These are phyloP conservation scores for Nylanderia fulva DNA, from an alignment of 1,140 invertebrate species.

Conservation along the genomic window DNA sequence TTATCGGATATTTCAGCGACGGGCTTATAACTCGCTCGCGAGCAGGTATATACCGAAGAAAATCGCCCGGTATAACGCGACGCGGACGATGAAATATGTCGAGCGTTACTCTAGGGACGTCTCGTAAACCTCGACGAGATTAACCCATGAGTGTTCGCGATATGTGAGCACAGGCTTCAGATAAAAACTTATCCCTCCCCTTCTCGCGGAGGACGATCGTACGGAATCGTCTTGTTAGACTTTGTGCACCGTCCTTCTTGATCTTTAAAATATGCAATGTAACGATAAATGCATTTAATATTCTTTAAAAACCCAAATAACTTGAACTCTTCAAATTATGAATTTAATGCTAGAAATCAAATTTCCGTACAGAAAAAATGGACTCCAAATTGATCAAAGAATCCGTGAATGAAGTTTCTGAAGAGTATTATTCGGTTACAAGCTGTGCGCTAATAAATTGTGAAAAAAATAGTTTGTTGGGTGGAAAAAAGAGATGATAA, in stretches of 20 bases:
- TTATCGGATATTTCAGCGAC: conserved; percentile 72
- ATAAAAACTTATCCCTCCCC: conserved; percentile 58
- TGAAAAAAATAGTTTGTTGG: conserved; percentile 3
- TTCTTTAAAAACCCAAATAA: neutral
- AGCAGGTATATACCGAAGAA: conserved; percentile 56
- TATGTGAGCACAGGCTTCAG: conserved; percentile 28
- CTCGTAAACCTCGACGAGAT: conserved; percentile 70
- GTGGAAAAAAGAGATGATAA: neutral
- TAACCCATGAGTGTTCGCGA: conserved; percentile 62
- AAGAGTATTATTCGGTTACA: conserved; percentile 30
- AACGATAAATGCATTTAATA: neutral
- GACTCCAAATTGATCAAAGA: conserved; percentile 38
- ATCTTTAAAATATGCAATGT: neutral
- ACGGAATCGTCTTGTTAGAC: conserved; percentile 23
- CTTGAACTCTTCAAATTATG: neutral
- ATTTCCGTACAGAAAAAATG: conserved; percentile 16
- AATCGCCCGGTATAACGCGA: conserved; percentile 72
- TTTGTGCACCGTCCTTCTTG: neutral
- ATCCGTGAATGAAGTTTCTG: conserved; percentile 34
- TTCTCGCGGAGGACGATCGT: conserved; percentile 20
- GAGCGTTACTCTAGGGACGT: conserved; percentile 54
- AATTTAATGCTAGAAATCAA: conserved; percentile 6
- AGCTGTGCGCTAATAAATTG: conserved; percentile 38
- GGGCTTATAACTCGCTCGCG: conserved; percentile 55
- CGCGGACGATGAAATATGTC: conserved; percentile 70